Evolutionary conservation across 2,888 invertebrate species (phyloP).

Genomic region (Philereme transversata): DNA sequence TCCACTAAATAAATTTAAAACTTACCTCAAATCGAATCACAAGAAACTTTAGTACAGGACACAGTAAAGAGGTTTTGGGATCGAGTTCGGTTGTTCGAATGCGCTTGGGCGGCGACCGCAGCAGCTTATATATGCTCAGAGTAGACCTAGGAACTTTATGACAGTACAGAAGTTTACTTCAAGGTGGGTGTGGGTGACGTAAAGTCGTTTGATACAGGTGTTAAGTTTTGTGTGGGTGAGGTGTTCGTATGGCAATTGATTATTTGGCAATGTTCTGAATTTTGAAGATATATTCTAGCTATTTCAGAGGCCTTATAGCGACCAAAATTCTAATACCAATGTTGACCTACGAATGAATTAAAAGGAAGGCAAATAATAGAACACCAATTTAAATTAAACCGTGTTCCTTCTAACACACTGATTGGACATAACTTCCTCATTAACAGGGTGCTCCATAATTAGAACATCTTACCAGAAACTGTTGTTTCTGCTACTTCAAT

Average conservation of each 20-base stretch:
- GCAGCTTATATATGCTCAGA: constrained; percentile 70
- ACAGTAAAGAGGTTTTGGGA: constrained; percentile 21
- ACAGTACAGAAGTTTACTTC: constrained; percentile 27
- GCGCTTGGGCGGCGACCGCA: constrained; percentile 66
- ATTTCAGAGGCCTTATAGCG: too few species aligned
- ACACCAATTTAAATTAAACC: too few species aligned
- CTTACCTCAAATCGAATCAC: constrained; percentile 32
- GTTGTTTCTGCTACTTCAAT: too few species aligned
- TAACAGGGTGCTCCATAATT: too few species aligned
- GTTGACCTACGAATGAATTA: too few species aligned
- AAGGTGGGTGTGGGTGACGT: constrained; percentile 57
- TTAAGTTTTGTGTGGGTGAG: not conserved
- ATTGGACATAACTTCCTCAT: too few species aligned
- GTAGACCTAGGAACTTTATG: constrained; percentile 53
- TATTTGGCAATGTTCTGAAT: too few species aligned
- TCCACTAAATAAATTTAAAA: not conserved
- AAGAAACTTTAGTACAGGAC: constrained; percentile 20
- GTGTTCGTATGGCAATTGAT: not conserved
- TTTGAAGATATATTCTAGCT: too few species aligned
- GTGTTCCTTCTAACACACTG: too few species aligned
- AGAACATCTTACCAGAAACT: too few species aligned
- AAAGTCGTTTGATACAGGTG: constrained; percentile 6
- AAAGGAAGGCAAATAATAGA: too few species aligned
- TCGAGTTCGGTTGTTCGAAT: constrained; percentile 47
- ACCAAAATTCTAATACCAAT: too few species aligned